These are phyloP conservation scores for Meganola albula DNA, from an alignment of 2,888 invertebrate species.

Conservation along the genomic window DNA sequence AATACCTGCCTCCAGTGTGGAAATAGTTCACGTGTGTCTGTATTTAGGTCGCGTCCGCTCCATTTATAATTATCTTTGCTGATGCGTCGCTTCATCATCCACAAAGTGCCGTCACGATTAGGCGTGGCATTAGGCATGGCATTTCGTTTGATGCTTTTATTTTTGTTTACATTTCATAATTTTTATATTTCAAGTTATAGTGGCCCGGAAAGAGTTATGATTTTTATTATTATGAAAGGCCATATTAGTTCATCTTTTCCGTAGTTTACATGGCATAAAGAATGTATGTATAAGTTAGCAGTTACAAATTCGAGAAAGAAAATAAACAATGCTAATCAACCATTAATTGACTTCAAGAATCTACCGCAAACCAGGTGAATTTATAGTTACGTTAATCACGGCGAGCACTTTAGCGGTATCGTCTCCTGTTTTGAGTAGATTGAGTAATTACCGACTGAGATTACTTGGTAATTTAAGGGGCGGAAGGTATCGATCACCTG, in stretches of 20 bases:
- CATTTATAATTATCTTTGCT: slow-evolving; percentile 63
- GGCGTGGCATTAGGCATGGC: slow-evolving; percentile 29
- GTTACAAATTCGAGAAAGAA: too few relatives aligned
- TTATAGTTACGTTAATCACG: slow-evolving; percentile 39
- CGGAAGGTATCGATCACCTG: slow-evolving; percentile 57
- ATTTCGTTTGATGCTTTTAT: slow-evolving; percentile 16
- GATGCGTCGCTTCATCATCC: slow-evolving; percentile 53
- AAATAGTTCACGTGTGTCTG: slow-evolving; percentile 61
- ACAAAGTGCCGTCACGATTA: slow-evolving; percentile 32
- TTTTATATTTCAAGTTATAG: background rate
- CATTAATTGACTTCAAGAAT: too few relatives aligned
- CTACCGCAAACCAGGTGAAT: slow-evolving; percentile 33
- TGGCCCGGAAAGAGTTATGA: too few relatives aligned
- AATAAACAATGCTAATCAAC: too few relatives aligned
- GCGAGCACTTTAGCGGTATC: slow-evolving; percentile 52
- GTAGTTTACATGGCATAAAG: too few relatives aligned
- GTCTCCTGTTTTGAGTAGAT: slow-evolving; percentile 58
- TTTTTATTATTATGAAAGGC: too few relatives aligned
- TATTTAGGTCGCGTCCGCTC: slow-evolving; percentile 63
- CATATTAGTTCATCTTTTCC: too few relatives aligned
- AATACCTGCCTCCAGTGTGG: slow-evolving; percentile 53
- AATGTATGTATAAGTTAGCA: too few relatives aligned
- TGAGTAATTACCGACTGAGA: slow-evolving; percentile 67
- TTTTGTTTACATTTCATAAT: slow-evolving; percentile 4
- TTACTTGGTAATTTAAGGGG: slow-evolving; percentile 56